Base-by-base conservation (phyloP, 2,797 vertebrate species). In the Denticeps clupeoides region DNA sequence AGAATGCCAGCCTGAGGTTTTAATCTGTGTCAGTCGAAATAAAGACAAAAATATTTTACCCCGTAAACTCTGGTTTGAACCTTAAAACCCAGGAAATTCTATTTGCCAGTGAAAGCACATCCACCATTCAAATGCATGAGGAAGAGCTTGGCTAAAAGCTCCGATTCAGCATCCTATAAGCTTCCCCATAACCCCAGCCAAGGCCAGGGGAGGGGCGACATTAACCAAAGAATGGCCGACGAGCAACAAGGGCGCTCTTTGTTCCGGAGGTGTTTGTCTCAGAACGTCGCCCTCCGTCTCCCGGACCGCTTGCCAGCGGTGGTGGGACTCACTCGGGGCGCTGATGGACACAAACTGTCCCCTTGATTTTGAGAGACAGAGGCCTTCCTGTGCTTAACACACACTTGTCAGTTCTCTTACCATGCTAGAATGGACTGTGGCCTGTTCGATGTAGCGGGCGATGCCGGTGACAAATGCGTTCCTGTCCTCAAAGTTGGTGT, bases 401-500 rank as follows among this genome's bases (percentile, higher is more conserved):
- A n/a, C n/a, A n/a, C n/a, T n/a, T n/a, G n/a, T 12, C 11, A 2
- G 51, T 22, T 33, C 7, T 75, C 95, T 93, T 74, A 97, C 95
- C 95, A 99, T 99, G 82, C 93, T 97, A 63, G 95, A 99, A 79
- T 99, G 95, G 40, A 97, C 93, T 0, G 95, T 99, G 0, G 95
- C 95, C 71, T 99, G 95, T 70, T 99, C 95, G 31, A 99, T 99
- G 77, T 99, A 99, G 47, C 95, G 87, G 49, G 95, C 95, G 4
- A 99, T 99, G 57, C 95, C 95, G 0, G 95, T 99, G 68, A 99
- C 95, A 66, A 98, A 99, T 0, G 95, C 95, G 56, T 98, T 99
- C 75, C 95, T 87, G 81, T 99, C 95, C 64, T 99, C 93, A 55
- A 99, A 99, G 79, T 99, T 99, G 18, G 95, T 99, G 83, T 99